Percentiles rank a stretch among this genome's conserved stretches.
These are phyloP conservation scores for Drosophila borealis DNA, from an alignment of 2,888 invertebrate genomes.

Conservation along the genomic window DNA sequence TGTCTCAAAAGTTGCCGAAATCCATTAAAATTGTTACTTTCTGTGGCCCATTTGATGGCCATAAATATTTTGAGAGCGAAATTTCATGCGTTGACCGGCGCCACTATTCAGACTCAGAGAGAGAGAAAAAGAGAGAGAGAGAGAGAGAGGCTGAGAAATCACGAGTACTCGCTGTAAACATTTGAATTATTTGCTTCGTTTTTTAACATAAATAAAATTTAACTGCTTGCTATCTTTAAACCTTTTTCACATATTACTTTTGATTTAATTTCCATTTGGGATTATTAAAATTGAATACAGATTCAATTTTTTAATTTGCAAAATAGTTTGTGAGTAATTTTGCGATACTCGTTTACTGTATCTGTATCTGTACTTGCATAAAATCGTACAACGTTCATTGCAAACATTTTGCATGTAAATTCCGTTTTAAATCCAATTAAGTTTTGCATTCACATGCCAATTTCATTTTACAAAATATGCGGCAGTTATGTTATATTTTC, in stretches of 20 bases:
- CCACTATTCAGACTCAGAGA: neutral
- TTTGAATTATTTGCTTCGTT: neutral
- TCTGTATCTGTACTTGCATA: too few species aligned
- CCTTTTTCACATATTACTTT: neutral
- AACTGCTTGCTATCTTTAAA: neutral
- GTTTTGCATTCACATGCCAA: neutral
- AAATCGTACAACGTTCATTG: too few species aligned
- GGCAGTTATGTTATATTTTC: neutral
- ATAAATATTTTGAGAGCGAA: conserved; percentile 35
- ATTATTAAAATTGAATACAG: neutral
- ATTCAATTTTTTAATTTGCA: too few species aligned
- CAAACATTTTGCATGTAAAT: too few species aligned
- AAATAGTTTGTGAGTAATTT: too few species aligned
- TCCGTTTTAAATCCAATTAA: neutral
- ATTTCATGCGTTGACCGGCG: conserved; percentile 14
- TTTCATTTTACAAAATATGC: neutral
- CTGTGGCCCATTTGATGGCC: conserved; percentile 21
- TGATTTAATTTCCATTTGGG: neutral
- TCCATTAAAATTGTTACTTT: conserved; percentile 54
- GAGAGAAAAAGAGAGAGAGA: neutral
- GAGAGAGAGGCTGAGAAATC: neutral
- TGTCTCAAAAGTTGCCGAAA: conserved; percentile 56
- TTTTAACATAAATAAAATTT: neutral
- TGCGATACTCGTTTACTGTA: too few species aligned
- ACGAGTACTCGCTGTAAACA: neutral